A percentile compares a stretch with the other conserved stretches of the same genome.
These are phyloP conservation scores for Venustaconcha ellipsiformis DNA, from an alignment of 1,140 invertebrate species.

Conservation along the genomic window DNA sequence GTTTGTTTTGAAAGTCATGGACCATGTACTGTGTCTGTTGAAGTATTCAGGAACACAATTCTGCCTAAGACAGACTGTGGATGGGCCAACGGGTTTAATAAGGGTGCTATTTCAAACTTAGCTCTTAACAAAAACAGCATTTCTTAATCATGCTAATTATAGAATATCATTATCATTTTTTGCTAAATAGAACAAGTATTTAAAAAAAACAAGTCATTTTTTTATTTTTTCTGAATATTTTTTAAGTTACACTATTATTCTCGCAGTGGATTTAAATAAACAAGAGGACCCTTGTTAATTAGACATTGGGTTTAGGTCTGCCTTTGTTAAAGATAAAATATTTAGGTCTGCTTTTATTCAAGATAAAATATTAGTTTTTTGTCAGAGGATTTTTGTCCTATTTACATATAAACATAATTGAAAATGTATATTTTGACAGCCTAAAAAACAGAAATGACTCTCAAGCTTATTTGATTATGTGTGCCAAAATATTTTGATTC, in stretches of 20 bases:
- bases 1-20: slow-evolving; percentile 14
- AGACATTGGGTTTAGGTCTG: no score
- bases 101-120: neutral
- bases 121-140: neutral
- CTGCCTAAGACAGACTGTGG: slow-evolving; percentile 10
- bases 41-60: slow-evolving; percentile 2
- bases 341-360: no score
- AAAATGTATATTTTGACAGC: neutral
- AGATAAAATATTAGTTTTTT: no score
- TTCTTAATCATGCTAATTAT: neutral
- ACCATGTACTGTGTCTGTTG: neutral
- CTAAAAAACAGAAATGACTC: neutral
- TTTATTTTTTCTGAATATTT: neutral
- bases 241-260: neutral
- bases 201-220: neutral
- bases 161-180: neutral
- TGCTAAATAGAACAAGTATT: neutral
- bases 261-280: neutral
- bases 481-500: neutral
- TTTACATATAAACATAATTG: no score
- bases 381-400: no score
- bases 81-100: slow-evolving; percentile 14
- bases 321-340: no score
- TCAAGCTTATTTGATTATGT: neutral
- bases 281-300: no score